Conservation (phyloP, 2,797 vertebrate species). For the Oryzias sinensis region DNA sequence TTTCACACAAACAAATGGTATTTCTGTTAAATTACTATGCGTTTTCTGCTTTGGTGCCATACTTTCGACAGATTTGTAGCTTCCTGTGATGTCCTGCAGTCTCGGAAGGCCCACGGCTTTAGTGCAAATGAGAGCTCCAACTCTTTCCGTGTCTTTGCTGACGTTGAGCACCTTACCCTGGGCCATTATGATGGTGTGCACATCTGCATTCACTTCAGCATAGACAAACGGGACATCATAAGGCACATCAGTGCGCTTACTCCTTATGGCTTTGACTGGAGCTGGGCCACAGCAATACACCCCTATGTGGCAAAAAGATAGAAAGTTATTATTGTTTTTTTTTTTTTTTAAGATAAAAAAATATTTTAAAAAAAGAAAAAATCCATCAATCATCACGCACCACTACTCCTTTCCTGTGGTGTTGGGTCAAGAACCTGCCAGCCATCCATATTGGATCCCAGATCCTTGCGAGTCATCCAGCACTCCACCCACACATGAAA, state of each 20-base stretch:
- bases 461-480: constrained; percentile 89
- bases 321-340: background rate
- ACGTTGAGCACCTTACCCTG: constrained; percentile 70
- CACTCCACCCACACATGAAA: constrained; percentile 95
- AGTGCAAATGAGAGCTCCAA: constrained; percentile 90
- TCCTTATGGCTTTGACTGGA: constrained; percentile 83
- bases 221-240: constrained; percentile 87
- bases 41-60: constrained; percentile 40
- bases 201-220: constrained; percentile 89
- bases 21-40: background rate
- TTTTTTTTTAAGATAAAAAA: no score
- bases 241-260: constrained; percentile 73
- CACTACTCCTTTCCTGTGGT: constrained; percentile 87
- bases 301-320: constrained; percentile 62
- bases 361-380: background rate
- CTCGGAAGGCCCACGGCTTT: constrained; percentile 79
- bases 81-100: constrained; percentile 80
- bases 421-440: constrained; percentile 95
- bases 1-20: background rate
- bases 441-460: constrained; percentile 81
- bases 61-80: constrained; percentile 84
- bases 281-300: constrained; percentile 89
- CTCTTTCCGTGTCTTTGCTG: constrained; percentile 73
- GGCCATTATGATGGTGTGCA: constrained; percentile 70
- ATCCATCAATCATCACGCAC: constrained; percentile 59